Evolutionary conservation across 1,140 invertebrate genomes (phyloP).

Genomic region (Philaenus spumarius): DNA sequence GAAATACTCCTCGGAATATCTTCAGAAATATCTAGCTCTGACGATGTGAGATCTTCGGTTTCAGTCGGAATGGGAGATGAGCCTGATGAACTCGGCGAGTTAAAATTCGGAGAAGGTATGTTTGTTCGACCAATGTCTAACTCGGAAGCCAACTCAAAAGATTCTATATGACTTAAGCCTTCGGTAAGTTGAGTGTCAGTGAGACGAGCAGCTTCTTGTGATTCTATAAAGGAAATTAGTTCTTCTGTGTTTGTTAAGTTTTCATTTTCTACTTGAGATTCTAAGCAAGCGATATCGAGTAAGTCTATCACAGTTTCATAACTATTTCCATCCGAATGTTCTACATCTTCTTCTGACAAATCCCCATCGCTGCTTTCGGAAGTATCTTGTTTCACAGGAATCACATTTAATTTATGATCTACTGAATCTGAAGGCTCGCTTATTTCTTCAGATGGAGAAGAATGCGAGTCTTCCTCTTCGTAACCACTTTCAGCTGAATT

Average conservation of each 20-base stretch:
- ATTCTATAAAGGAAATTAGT: too few species aligned
- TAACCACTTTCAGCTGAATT: slow-evolving; percentile 32
- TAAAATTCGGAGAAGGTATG: slow-evolving; percentile 2
- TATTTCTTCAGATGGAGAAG: slow-evolving; percentile 14
- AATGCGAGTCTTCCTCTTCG: slow-evolving; percentile 28
- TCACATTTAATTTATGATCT: neutral
- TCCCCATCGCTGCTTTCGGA: slow-evolving; percentile 4
- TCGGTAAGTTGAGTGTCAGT: slow-evolving; percentile 5
- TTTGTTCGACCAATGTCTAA: slow-evolving; percentile 8
- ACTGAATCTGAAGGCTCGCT: neutral
- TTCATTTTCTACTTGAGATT: neutral
- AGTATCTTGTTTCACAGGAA: neutral
- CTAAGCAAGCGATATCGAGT: slow-evolving; percentile 5
- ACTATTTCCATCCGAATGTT: slow-evolving; percentile 15
- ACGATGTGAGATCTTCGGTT: slow-evolving; percentile 5
- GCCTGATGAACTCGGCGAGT: neutral
- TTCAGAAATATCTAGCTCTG: slow-evolving; percentile 7
- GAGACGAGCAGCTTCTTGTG: neutral
- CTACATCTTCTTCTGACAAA: slow-evolving; percentile 10
- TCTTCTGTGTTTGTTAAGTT: too few species aligned
- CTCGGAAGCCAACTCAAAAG: slow-evolving; percentile 1
- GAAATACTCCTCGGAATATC: neutral
- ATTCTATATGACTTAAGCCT: slow-evolving; percentile 8
- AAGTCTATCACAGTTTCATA: slow-evolving; percentile 9
- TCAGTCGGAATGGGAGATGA: slow-evolving; percentile 11